phyloP scores from a whole-genome alignment of 2,113 vertebrate genomes.

The Rynchops niger region DNA sequence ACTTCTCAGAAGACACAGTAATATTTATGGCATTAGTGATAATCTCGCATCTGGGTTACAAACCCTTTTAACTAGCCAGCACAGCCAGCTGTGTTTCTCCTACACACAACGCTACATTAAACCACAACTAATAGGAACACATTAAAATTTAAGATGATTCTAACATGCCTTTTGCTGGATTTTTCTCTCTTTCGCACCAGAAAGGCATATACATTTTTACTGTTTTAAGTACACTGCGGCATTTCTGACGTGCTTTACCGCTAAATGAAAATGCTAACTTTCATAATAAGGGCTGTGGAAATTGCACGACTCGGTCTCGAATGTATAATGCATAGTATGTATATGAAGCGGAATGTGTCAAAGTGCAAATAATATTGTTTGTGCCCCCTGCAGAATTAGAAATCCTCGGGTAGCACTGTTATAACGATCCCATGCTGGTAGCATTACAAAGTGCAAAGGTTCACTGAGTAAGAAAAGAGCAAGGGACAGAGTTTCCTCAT shows the following conservation, averaged over 20 bases:
- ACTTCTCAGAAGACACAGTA: not conserved
- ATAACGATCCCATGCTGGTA: slow-evolving; percentile 79
- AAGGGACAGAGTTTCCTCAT: slow-evolving; percentile 71
- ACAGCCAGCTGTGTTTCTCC: not conserved
- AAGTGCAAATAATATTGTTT: slow-evolving; percentile 75
- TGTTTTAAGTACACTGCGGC: not conserved
- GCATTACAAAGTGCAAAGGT: slow-evolving; percentile 79
- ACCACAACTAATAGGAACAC: not conserved
- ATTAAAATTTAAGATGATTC: slow-evolving; percentile 23
- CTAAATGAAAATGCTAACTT: slow-evolving; percentile 35
- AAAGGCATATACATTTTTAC: not conserved
- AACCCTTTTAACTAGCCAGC: not conserved
- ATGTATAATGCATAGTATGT: slow-evolving; percentile 70
- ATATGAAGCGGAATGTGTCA: slow-evolving; percentile 67
- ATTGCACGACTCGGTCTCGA: slow-evolving; percentile 32
- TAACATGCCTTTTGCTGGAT: not conserved
- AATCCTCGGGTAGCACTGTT: slow-evolving; percentile 68
- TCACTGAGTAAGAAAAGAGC: slow-evolving; percentile 71
- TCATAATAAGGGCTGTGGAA: slow-evolving; percentile 41
- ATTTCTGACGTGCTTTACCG: slow-evolving; percentile 6
- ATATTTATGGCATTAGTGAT: not conserved
- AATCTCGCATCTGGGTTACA: not conserved
- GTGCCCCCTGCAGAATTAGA: slow-evolving; percentile 70
- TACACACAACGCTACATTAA: not conserved
- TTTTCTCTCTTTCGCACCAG: not conserved